These are phyloP conservation scores for Noctua fimbriata DNA, from an alignment of 2,888 invertebrate genomes.

Conservation along the genomic window DNA sequence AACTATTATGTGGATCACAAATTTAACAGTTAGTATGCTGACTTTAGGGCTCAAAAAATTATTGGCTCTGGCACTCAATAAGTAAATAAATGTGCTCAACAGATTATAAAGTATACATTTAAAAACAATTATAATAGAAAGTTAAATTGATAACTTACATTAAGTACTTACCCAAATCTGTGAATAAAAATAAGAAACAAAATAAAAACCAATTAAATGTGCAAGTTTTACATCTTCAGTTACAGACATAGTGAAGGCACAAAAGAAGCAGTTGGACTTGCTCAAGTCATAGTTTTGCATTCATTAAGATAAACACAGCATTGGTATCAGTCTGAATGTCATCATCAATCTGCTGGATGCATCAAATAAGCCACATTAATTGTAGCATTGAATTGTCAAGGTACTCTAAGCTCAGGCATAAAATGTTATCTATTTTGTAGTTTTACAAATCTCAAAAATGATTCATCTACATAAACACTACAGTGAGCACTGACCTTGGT, in stretches of 20 bases:
- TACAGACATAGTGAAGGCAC: not conserved
- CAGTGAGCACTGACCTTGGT: slow-evolving; percentile 92
- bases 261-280: slow-evolving; percentile 6
- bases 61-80: not conserved
- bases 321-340: not conserved
- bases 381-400: not conserved
- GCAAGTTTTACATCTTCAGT: not conserved
- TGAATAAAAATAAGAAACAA: slow-evolving; percentile 7
- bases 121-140: not conserved
- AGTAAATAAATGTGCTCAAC: not conserved
- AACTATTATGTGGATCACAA: not conserved
- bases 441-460: not conserved
- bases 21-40: not conserved
- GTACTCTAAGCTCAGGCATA: not conserved
- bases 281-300: not conserved
- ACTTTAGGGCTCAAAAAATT: not conserved
- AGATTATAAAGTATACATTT: not conserved
- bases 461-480: not conserved
- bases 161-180: slow-evolving; percentile 58
- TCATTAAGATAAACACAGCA: not conserved
- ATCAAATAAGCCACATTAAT: not conserved
- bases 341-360: not conserved
- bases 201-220: not conserved
- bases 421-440: not conserved
- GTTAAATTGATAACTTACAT: slow-evolving; percentile 23